Evolutionary conservation across 2,888 invertebrate genomes (phyloP), one percentile per base, ranked within the genome.

Genomic region (Andrena haemorrhoa): DNA sequence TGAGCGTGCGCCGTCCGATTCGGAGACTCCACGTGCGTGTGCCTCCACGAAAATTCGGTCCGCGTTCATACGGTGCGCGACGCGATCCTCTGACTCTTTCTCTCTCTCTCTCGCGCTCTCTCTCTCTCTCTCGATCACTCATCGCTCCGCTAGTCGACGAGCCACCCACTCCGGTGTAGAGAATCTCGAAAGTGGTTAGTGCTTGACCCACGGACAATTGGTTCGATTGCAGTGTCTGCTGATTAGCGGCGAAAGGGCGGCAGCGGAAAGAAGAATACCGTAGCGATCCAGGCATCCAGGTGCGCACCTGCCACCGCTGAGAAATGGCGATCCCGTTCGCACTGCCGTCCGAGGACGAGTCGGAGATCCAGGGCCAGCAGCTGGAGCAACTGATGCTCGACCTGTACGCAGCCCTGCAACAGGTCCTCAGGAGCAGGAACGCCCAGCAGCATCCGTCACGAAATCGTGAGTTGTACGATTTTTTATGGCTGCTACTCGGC

Each of bases 241-340:
- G 64, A 71, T 26, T 33, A 20, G 29, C 56, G 69, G 58, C 3
- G 58, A 12, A 35, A 31, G 10, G 71, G 33, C 58, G 49, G 35
- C 29, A 29, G 68, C n/a, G 31, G 60, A 16, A n/a, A 41, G 23
- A 41, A 41, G n/a, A 51, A 51, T 51, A 51, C 51, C 51, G 8
- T 7, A 20, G 51, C n/a, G 51, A 16, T 41, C 41, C 41, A 41
- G 41, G 41, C 41, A 5, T 41, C 16, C 20, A 20, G 20, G 20
- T 51, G 64, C 64, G 82, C 74, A 79, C 51, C 82, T 68, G 58
- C 31, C 20, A 26, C 41, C 58, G 64, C 16, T n/a, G 8, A 74
- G 85, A 78, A n/a, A 93, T 94, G 94, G 94, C 94, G n/a, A 92
- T 93, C 75, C 94, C 94, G 10, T 94, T 93, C 82, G 89, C 89